Base-by-base conservation (phyloP, 2,888 invertebrate species). In the Bugulina stolonifera region DNA sequence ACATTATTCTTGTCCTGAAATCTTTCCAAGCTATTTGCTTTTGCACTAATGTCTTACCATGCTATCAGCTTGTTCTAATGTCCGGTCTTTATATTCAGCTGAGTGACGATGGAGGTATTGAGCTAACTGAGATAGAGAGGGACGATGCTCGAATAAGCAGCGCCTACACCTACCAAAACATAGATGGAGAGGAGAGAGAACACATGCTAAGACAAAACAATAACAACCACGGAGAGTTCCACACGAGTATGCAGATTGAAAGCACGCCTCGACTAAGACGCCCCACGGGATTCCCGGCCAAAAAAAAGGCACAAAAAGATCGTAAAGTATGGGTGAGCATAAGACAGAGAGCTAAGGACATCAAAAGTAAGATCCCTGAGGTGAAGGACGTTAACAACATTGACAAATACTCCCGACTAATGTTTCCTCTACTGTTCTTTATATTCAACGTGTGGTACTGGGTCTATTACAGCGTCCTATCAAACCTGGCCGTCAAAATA, bases 311-410 rank as follows among this genome's bases (percentile, higher is more conserved):
- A 5, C 64, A 22, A 14, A 27, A 32, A 22, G 27, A 64, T 34
- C 22, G 27, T 22, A 27, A 27, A 32, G 74, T 81, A 25, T 72
- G 81, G 54, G 78, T 78, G 3, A 78, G 77, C 71, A 76, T 81
- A 52, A 78, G 78, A 73, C 78, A 79, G 57, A 79, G 77, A 74
- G 81, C 81, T 18, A 80, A 80, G 76, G 78, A 77, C 69, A 77
- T 81, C 54, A 78, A 79, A 73, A 77, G 79, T 34, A 80, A 79
- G 74, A 79, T 83, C 5, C 83, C 82, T 0, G 75, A 78, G 23
- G 81, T 98, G 77, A 91, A 94, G 80, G 96, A 98, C 85, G 96
- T 98, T 74, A 98, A 98, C 85, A 90, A 96, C 77, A 97, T 98
- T 81, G 98, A 98, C 86, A 96, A 96, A 80, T 96, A 96, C 85